Evolutionary conservation across 2,797 vertebrate genomes (phyloP).

Genomic region (Pithecia hirsuta): DNA sequence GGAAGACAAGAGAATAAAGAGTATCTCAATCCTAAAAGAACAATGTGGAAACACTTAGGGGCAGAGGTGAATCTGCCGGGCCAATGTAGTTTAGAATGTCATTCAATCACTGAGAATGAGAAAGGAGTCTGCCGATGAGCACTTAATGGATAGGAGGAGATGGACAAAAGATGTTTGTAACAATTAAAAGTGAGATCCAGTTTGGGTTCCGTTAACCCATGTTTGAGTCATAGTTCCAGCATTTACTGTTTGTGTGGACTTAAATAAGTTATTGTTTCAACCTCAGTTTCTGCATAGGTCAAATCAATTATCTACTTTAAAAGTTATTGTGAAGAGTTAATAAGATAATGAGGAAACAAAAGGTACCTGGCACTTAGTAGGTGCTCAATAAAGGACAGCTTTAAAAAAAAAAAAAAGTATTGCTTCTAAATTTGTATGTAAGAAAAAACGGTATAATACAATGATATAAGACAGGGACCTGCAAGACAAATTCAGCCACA

Average conservation of each 20-base stretch:
- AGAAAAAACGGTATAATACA: not conserved
- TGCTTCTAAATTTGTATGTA: not conserved
- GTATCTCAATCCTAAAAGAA: not conserved
- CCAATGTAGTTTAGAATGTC: not conserved
- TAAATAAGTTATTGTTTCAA: not conserved
- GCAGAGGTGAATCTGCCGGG: not conserved
- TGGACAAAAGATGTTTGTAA: not conserved
- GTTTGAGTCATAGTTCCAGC: not conserved
- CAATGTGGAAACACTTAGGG: not conserved
- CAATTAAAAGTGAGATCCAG: not conserved
- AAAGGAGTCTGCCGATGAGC: not conserved
- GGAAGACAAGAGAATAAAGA: not conserved
- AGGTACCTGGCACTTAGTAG: not conserved
- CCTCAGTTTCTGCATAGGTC: not conserved
- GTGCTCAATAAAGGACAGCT: not conserved
- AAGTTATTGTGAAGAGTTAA: not conserved
- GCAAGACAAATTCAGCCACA: not conserved
- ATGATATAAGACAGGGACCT: not conserved
- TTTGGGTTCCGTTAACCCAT: not conserved
- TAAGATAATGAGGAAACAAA: not conserved
- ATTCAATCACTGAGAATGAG: not conserved
- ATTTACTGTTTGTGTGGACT: not conserved
- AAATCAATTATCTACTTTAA: not conserved
- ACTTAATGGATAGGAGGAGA: not conserved
- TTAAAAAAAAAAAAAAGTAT: not conserved